phyloP scores from a whole-genome alignment of 2,797 vertebrate genomes.

The Leptodactylus fallax region DNA sequence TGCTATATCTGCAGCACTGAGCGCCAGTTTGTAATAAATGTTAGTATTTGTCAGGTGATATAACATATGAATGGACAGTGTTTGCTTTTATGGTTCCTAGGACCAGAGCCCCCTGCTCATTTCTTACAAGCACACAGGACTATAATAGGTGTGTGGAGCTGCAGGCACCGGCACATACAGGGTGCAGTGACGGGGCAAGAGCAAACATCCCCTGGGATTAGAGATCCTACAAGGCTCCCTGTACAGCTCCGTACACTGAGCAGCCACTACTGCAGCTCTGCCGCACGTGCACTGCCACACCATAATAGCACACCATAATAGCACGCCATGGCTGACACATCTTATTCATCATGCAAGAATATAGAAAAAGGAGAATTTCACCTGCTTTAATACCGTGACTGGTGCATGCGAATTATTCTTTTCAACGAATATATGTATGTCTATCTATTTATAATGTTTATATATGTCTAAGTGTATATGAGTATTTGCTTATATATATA shows the following conservation, averaged over 20 bases:
- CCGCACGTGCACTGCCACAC: background rate
- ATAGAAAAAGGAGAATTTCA: background rate
- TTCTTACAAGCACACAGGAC: background rate
- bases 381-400: background rate
- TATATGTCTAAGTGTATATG: background rate
- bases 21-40: background rate
- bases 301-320: no score
- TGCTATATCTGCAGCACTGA: background rate
- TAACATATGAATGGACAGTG: background rate
- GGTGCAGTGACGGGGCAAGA: background rate
- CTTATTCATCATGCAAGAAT: no score
- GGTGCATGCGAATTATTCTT: background rate
- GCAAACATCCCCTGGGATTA: background rate
- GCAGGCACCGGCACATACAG: slow-evolving; percentile 11
- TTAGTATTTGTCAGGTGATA: background rate
- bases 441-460: background rate
- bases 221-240: background rate
- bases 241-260: background rate
- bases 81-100: background rate
- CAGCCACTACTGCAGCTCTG: background rate
- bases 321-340: no score
- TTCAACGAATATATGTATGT: background rate
- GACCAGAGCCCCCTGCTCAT: background rate
- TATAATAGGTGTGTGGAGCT: background rate
- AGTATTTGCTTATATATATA: background rate